Conservation (phyloP, 2,888 invertebrate species). For the Coleophora deauratella region DNA sequence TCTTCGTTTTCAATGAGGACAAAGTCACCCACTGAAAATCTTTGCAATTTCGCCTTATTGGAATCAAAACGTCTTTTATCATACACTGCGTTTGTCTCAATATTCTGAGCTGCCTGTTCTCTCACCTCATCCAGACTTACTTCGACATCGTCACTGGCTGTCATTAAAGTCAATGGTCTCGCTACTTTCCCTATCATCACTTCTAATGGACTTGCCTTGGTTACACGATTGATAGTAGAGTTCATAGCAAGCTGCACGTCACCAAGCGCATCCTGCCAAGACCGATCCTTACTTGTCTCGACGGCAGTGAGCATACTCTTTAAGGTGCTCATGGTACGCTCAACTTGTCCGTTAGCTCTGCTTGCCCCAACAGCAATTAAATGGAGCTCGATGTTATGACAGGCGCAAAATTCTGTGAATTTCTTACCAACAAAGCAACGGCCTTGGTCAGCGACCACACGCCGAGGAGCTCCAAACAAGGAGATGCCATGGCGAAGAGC, state of each 20-base stretch:
- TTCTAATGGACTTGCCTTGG: slow-evolving; percentile 23
- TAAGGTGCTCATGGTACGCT: slow-evolving; percentile 20
- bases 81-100: slow-evolving; percentile 6
- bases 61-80: slow-evolving; percentile 14
- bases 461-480: slow-evolving; percentile 13
- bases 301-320: slow-evolving; percentile 21
- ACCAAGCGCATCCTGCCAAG: slow-evolving; percentile 23
- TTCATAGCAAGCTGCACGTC: slow-evolving; percentile 26
- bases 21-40: slow-evolving; percentile 15
- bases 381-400: slow-evolving; percentile 11
- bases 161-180: slow-evolving; percentile 13
- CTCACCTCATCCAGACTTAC: slow-evolving; percentile 3
- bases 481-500: slow-evolving; percentile 5
- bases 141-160: not conserved
- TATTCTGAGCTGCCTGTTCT: slow-evolving; percentile 6
- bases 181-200: slow-evolving; percentile 21
- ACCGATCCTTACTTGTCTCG: slow-evolving; percentile 13
- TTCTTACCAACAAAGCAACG: not conserved
- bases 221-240: slow-evolving; percentile 19
- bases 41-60: slow-evolving; percentile 10
- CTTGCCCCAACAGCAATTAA: slow-evolving; percentile 20
- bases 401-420: not conserved
- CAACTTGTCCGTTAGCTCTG: slow-evolving; percentile 26
- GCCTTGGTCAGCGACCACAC: slow-evolving; percentile 17
- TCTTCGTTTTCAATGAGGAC: slow-evolving; percentile 16